These are phyloP conservation scores for Alcedo atthis DNA, from an alignment of 2,797 vertebrate species.

Conservation along the genomic window DNA sequence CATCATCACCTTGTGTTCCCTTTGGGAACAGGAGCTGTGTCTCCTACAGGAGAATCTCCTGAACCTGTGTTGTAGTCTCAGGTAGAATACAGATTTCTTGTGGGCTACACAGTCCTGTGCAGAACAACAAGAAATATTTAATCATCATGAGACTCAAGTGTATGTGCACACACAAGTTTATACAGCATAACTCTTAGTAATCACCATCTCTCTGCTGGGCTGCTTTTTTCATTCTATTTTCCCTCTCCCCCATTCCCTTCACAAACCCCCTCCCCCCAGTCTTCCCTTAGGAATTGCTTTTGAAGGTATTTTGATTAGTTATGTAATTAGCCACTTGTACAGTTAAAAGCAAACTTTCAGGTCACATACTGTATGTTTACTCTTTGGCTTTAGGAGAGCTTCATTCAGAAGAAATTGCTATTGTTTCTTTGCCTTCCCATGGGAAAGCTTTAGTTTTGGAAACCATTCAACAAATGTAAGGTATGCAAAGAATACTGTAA, in stretches of 20 bases:
- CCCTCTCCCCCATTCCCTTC: not conserved
- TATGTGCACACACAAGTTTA: not conserved
- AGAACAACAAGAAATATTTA: not conserved
- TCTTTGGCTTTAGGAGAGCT: slow-evolving; percentile 77
- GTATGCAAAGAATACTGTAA: slow-evolving; percentile 75
- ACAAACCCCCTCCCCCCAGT: rapidly evolving
- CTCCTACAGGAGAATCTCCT: rapidly evolving
- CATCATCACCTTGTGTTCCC: not conserved
- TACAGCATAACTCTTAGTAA: not conserved
- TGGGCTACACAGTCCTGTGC: not conserved
- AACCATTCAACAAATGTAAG: slow-evolving; percentile 72
- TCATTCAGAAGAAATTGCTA: slow-evolving; percentile 80
- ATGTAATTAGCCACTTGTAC: slow-evolving; percentile 68
- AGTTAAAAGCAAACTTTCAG: slow-evolving; percentile 57
- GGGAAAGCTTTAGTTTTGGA: slow-evolving; percentile 81
- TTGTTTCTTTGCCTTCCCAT: slow-evolving; percentile 84
- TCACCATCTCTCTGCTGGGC: not conserved
- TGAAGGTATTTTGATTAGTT: slow-evolving; percentile 74
- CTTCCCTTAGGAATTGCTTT: slow-evolving; percentile 51
- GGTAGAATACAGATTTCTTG: not conserved
- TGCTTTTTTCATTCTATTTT: not conserved
- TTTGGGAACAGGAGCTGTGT: not conserved
- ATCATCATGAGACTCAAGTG: not conserved
- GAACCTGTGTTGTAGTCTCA: not conserved
- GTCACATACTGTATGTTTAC: slow-evolving; percentile 76